Base-by-base conservation (phyloP, 2,113 vertebrate genomes). In the Sphyrna mokarran region DNA sequence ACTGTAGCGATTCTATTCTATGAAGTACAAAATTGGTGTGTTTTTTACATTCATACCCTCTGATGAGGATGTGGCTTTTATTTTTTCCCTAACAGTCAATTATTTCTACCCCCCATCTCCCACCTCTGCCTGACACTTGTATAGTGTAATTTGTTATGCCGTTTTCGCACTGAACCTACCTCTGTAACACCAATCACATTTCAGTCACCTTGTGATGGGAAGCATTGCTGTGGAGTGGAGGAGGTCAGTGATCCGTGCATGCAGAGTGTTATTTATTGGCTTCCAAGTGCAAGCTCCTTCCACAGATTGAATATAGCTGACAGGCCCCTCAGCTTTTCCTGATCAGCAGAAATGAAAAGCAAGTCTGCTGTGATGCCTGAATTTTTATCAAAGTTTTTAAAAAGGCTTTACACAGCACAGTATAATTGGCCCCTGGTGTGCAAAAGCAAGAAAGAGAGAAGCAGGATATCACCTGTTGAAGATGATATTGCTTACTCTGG, bases 341-440 rank as follows among this genome's bases (percentile, higher is more conserved):
- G 54, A 61, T 91, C 89, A 63, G 86, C 86, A 89, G 89, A 91
- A 91, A 91, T 91, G 89, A 63, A 63, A 91, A 91, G n/a, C 20
- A 91, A 63, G 89, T n/a, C 89, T 63, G 54, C 89, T 91, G 89
- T 63, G 89, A 20, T 91, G 86, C 29, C 89, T n/a, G 54, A 37
- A 63, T n/a, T 18, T 80, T 63, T 91, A 54, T n/a, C 54, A 48
- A 89, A 63, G 89, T 63, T 91, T 91, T 91, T 63, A n/a, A 63
- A 58, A 91, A 91, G 20, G 87, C 87, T 90, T 90, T 90, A 43
- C 87, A 90, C 58, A 33, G 58, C 89, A 37, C 89, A 63, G 14
- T 18, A 18, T 91, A 91, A 91, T 91, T 91, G 89, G 89, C 89
- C 89, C 89, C 89, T 63, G 89, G 89, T 91, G 89, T 63, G 54